Evolutionary conservation across 2,113 vertebrate genomes (phyloP).

Genomic region (Galbula dea): DNA sequence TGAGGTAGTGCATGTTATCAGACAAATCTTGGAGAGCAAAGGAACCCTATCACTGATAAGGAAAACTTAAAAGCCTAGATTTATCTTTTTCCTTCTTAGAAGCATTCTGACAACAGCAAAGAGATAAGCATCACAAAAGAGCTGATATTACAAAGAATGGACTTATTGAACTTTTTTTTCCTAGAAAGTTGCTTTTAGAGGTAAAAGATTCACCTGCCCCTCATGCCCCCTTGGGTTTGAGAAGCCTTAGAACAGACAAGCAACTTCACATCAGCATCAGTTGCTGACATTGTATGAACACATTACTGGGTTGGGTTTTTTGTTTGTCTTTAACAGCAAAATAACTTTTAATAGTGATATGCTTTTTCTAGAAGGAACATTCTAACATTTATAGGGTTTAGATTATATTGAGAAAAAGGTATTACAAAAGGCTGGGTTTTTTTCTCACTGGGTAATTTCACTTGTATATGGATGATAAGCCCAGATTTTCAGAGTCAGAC

Average conservation of each 20-base stretch:
- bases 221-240: not conserved
- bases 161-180: not conserved
- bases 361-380: not conserved
- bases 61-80: not conserved
- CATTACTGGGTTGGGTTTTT: not conserved
- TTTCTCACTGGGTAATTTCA: not conserved
- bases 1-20: not conserved
- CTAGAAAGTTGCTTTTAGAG: not conserved
- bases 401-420: not conserved
- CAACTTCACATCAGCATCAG: not conserved
- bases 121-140: not conserved
- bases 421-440: not conserved
- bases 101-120: not conserved
- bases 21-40: not conserved
- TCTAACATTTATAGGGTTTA: not conserved
- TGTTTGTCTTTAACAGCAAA: not conserved
- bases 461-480: not conserved
- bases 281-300: not conserved
- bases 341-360: not conserved
- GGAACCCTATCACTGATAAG: not conserved
- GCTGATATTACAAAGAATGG: not conserved
- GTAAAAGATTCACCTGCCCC: not conserved
- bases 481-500: not conserved
- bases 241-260: not conserved
- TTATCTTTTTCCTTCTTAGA: not conserved